Evolutionary conservation across 2,113 vertebrate species (phyloP), one percentile per base, ranked within the genome.

Genomic region (Sterrhoptilus dennistouni): DNA sequence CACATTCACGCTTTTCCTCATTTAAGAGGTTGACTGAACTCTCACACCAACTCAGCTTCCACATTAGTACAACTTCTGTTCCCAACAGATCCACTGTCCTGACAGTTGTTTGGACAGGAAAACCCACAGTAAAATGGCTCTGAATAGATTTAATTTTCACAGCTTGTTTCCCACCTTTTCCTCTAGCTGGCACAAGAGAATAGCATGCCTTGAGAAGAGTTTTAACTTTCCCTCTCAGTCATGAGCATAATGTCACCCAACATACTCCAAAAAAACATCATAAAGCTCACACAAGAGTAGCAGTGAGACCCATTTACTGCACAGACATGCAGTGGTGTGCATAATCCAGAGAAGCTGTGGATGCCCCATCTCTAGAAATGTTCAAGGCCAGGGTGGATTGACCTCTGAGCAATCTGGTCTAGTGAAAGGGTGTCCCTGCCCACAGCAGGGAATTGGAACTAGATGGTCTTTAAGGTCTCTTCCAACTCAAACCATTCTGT

Each of bases 101-200:
- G 72, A 90, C 56, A 87, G 71, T 18, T 79, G 65, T 87, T 92
- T 87, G 77, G 57, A 69, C 42, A 86, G 66, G 24, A 71, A 95
- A 69, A 33, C 5, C 14, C 40, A 75, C 28, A 84, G 65, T 16
- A 68, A 94, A 71, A 77, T 33, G 45, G 38, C 59, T 85, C 63
- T 91, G 70, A 87, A 91, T 14, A 85, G 45, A 69, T 66, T 40
- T 21, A 8, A 79, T 76, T 87, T 93, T 82, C 49, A 78, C 29
- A 53, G 69, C 20, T 93, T 54, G 18, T 69, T 94, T 87, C 65
- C 47, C 57, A 74, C 8, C 13, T 93, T 80, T 66, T 82, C 25
- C 27, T 74, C 49, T 15, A 60, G 44, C 45, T 76, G 19, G 28
- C 50, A 87, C 0, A 0, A 78, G 24, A 40, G 7, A 90, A 74